Conservation (phyloP, 2,797 vertebrate species). For the Sebastes baramenuke region DNA sequence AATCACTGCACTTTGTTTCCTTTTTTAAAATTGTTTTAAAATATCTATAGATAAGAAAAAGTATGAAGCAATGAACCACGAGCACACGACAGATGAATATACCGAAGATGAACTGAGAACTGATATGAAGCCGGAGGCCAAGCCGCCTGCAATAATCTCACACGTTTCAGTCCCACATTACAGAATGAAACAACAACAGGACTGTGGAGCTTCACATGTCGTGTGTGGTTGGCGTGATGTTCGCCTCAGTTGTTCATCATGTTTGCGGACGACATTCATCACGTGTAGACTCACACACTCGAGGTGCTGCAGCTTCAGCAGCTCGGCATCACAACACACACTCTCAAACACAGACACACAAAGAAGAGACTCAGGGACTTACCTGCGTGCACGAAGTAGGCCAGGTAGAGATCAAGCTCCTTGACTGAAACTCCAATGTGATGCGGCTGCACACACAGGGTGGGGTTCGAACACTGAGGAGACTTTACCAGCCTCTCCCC, state of each 20-base stretch:
- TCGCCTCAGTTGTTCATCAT: background rate
- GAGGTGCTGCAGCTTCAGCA: background rate
- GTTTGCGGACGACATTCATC: background rate
- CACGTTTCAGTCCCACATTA: background rate
- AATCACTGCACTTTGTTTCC: background rate
- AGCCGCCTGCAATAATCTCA: background rate
- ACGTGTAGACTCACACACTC: background rate
- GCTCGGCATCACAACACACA: background rate
- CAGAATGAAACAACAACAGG: background rate
- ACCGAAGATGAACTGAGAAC: background rate
- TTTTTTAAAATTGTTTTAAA: background rate
- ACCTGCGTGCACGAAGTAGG: conserved; percentile 99
- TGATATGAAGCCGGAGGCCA: background rate
- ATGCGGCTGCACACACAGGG: conserved; percentile 97
- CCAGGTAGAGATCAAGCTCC: conserved; percentile 99
- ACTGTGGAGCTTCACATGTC: background rate
- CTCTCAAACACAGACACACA: background rate
- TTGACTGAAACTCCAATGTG: conserved; percentile 99
- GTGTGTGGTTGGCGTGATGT: background rate
- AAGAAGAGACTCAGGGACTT: conserved; percentile 66
- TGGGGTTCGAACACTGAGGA: conserved; percentile 96
- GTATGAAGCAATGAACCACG: background rate
- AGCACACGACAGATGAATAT: background rate
- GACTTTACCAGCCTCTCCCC: conserved; percentile 98
- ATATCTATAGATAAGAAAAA: background rate